Percentiles rank a stretch among this genome's conserved stretches.
phyloP scores from a whole-genome alignment of 2,888 invertebrate genomes.

The Dione juno region DNA sequence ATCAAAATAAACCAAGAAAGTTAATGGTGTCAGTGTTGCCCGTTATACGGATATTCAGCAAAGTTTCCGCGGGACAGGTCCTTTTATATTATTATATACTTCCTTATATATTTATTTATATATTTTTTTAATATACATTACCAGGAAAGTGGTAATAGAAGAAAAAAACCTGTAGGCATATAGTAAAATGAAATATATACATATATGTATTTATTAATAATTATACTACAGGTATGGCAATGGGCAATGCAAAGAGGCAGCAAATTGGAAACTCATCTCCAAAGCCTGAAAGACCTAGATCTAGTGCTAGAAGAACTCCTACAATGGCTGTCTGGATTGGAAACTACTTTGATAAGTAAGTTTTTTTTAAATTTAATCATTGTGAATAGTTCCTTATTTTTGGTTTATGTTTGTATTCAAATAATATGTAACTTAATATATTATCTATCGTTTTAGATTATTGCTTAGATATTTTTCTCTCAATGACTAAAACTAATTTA shows the following conservation, averaged over 20 bases:
- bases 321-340: conserved; percentile 95
- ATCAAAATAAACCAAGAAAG: conserved; percentile 50
- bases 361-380: conserved; percentile 33
- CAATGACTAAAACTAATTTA: too few species aligned
- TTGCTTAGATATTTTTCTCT: neutral
- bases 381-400: too few species aligned
- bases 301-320: conserved; percentile 95
- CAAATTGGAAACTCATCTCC: conserved; percentile 93
- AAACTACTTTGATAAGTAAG: conserved; percentile 90
- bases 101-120: too few species aligned
- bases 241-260: conserved; percentile 95
- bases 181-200: neutral
- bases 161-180: neutral
- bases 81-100: neutral
- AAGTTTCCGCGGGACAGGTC: conserved; percentile 73
- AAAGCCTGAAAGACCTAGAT: conserved; percentile 92
- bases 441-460: neutral
- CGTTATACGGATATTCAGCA: conserved; percentile 68
- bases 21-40: conserved; percentile 64
- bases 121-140: neutral
- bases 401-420: too few species aligned
- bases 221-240: conserved; percentile 85
- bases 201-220: neutral
- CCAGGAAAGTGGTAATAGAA: too few species aligned
- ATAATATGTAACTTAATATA: too few species aligned